phyloP scores from a whole-genome alignment of 2,113 vertebrate species.

The Dolichallabes microphthalmus region DNA sequence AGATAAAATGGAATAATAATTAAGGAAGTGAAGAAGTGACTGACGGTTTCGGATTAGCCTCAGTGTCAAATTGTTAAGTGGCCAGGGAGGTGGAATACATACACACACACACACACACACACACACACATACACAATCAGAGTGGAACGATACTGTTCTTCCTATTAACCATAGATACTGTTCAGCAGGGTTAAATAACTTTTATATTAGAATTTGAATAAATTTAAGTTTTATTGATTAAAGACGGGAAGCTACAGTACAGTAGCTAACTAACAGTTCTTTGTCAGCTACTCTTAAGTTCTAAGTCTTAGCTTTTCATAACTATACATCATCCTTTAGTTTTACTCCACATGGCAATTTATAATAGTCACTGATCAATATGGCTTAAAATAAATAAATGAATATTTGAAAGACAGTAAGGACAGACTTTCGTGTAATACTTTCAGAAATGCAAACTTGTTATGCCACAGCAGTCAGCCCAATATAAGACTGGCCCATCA shows the following conservation, averaged over 20 bases:
- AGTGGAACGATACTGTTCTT: background rate
- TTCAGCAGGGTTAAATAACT: background rate
- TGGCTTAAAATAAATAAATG: background rate
- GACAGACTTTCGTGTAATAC: background rate
- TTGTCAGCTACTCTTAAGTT: background rate
- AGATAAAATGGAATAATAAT: background rate
- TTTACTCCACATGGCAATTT: background rate
- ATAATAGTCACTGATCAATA: background rate
- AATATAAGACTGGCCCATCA: background rate
- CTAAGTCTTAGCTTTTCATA: background rate
- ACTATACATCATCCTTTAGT: background rate
- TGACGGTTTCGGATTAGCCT: background rate
- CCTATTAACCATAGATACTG: background rate
- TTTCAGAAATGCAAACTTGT: background rate
- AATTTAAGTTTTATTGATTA: background rate
- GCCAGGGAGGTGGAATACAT: background rate
- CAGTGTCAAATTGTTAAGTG: background rate
- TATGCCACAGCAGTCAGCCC: background rate
- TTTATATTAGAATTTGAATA: too few species aligned
- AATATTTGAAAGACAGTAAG: background rate
- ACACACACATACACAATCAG: background rate
- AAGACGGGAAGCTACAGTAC: background rate
- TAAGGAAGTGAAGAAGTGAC: constrained; percentile 1
- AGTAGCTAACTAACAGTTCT: background rate
- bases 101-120: background rate